Conservation (phyloP, 1,140 invertebrate species). For the Ridgeia piscesae region DNA sequence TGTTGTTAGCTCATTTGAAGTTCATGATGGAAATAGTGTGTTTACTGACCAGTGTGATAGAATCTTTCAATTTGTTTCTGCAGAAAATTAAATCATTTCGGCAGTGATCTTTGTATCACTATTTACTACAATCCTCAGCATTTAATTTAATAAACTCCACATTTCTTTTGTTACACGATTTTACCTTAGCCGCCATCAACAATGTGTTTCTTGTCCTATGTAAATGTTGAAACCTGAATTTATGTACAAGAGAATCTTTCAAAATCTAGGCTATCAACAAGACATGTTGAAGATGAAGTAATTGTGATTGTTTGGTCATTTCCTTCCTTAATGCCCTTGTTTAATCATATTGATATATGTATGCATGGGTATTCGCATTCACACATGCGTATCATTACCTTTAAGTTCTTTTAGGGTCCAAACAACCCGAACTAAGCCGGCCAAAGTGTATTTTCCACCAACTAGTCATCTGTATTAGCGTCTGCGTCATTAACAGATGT, state of each 20-base stretch:
- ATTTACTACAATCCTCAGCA: neutral
- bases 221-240: neutral
- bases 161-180: neutral
- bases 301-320: neutral
- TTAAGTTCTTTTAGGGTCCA: neutral
- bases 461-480: neutral
- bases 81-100: neutral
- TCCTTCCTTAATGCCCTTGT: neutral
- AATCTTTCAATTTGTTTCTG: neutral
- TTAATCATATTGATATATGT: neutral
- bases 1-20: neutral
- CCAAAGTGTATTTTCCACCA: neutral
- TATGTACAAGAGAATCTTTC: neutral
- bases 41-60: neutral
- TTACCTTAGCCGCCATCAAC: neutral
- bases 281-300: neutral
- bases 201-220: neutral
- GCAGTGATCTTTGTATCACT: neutral
- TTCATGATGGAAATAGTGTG: neutral
- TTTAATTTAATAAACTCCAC: neutral
- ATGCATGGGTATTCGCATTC: neutral
- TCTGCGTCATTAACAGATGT: neutral
- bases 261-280: neutral
- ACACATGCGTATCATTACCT: neutral
- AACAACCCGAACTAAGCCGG: neutral